Base-by-base conservation (phyloP, 2,113 vertebrate genomes). In the Ariopsis seemanni region DNA sequence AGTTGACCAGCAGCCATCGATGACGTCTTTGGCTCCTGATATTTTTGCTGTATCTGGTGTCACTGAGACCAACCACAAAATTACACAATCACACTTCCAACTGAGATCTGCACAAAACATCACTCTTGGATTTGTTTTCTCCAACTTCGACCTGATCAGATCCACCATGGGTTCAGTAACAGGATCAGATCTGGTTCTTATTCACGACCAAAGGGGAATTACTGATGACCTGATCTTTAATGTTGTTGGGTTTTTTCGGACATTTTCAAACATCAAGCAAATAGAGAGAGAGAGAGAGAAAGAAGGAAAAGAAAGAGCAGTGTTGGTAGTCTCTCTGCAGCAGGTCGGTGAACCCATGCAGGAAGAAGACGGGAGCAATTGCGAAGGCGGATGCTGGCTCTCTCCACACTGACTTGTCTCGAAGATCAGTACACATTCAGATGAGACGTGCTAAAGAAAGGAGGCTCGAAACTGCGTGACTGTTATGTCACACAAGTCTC, bases 61-160 rank as follows among this genome's bases (percentile, higher is more conserved):
- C 14, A 71, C 27, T 34, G 62, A 80, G 50, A 53, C 42, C 30
- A n/a, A 75, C 74, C 53, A 25, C 79, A 50, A 20, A 77, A 89
- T 90, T 89, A 42, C 42, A 42, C 42, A 42, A 42, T 42, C 42
- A 72, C 86, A 88, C 77, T 89, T 86, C 75, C 34, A 89, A 84
- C 58, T 92, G 78, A 91, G 85, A 91, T 91, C 86, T 83, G 82
- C 89, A 90, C 90, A 42, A 92, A 90, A 87, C 91, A 90, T 88
- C 89, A 72, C 82, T 91, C 85, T 84, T 81, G 71, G 82, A 90
- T 85, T 79, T 90, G 77, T 88, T 72, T 87, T 90, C 42, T 69
- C 60, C 81, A 87, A 42, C 91, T 92, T 50, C 85, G 77, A 88
- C 75, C 53, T 91, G 91, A 92, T 93, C 89, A 90, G 67, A 89